Conservation (phyloP, 2,113 vertebrate species). For the Paedocypris sp. region DNA sequence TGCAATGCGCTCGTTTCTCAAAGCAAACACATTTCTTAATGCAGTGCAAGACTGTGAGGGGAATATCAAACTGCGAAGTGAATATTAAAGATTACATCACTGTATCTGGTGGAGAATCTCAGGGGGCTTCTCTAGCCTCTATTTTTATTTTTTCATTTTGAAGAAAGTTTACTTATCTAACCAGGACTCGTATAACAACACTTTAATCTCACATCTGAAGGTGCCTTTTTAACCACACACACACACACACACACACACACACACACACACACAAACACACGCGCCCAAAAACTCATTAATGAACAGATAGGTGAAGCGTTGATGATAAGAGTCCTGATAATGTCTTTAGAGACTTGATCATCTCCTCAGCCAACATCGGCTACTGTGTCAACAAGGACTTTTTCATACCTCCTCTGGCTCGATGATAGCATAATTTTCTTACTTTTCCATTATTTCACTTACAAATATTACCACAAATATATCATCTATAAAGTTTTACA, state of each 20-base stretch:
- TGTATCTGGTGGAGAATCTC: slow-evolving; percentile 2
- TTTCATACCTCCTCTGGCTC: no score
- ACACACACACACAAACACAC: no score
- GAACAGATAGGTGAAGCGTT: slow-evolving; percentile 3
- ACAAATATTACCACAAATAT: no score
- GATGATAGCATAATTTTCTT: no score
- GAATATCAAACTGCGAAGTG: background rate
- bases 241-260: no score
- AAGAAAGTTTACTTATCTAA: slow-evolving; percentile 9
- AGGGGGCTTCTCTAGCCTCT: background rate
- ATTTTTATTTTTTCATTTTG: slow-evolving; percentile 3
- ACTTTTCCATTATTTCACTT: background rate
- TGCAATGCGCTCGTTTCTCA: background rate
- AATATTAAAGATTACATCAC: slow-evolving; percentile 17
- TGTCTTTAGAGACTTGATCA: background rate
- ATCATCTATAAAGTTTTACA: no score
- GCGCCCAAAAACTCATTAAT: slow-evolving; percentile 17
- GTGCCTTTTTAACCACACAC: background rate
- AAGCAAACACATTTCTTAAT: background rate
- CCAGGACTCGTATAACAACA: background rate
- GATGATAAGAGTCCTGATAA: background rate
- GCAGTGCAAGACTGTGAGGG: background rate
- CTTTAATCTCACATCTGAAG: slow-evolving; percentile 20
- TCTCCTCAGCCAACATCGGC: background rate
- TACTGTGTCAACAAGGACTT: no score